A percentile compares a stretch with the other conserved stretches of the same genome.
Conservation (phyloP, 30 jellyfish, hydroid and myxozoan species). For the Turritopsis dohrnii region DNA sequence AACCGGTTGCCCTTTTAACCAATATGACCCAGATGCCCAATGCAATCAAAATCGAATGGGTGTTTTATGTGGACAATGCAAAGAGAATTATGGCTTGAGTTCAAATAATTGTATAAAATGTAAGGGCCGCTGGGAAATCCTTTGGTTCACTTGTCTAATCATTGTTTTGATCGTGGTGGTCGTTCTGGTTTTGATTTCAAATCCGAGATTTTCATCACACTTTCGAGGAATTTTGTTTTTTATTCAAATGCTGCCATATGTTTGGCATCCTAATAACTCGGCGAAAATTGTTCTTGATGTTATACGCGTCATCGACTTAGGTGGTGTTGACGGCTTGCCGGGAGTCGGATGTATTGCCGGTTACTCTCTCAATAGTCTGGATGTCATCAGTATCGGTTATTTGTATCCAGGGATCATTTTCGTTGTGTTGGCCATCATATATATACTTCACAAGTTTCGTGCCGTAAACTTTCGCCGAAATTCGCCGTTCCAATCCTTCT, state of each 20-base stretch:
- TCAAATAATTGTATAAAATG: slow-evolving; percentile 47
- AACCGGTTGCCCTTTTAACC: slow-evolving; percentile 39
- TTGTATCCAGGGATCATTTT: slow-evolving; percentile 34
- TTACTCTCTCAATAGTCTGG: slow-evolving; percentile 32
- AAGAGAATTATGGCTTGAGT: slow-evolving; percentile 35
- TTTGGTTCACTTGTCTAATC: slow-evolving; percentile 14
- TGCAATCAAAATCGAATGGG: slow-evolving; percentile 53
- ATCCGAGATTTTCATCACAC: slow-evolving; percentile 56
- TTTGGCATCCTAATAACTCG: slow-evolving; percentile 23
- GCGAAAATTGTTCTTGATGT: slow-evolving; percentile 20
- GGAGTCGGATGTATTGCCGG: slow-evolving; percentile 41
- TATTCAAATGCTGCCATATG: slow-evolving; percentile 56
- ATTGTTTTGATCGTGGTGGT: slow-evolving; percentile 19
- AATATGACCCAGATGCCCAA: slow-evolving; percentile 39
- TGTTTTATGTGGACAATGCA: slow-evolving; percentile 58
- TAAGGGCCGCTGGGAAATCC: slow-evolving; percentile 13
- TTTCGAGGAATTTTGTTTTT: slow-evolving; percentile 51
- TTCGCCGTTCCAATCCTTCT: slow-evolving; percentile 72
- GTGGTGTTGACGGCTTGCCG: slow-evolving; percentile 58
- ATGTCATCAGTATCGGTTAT: slow-evolving; percentile 41
- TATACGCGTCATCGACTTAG: slow-evolving; percentile 37
- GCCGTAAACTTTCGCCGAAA: slow-evolving; percentile 40
- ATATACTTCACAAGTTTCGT: slow-evolving; percentile 32
- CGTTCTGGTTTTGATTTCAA: slow-evolving; percentile 38
- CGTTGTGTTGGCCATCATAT: slow-evolving; percentile 28